Percentiles rank a stretch among this genome's conserved stretches.
These are phyloP conservation scores for Calyptomena viridis DNA, from an alignment of 2,113 vertebrate species.

Conservation along the genomic window DNA sequence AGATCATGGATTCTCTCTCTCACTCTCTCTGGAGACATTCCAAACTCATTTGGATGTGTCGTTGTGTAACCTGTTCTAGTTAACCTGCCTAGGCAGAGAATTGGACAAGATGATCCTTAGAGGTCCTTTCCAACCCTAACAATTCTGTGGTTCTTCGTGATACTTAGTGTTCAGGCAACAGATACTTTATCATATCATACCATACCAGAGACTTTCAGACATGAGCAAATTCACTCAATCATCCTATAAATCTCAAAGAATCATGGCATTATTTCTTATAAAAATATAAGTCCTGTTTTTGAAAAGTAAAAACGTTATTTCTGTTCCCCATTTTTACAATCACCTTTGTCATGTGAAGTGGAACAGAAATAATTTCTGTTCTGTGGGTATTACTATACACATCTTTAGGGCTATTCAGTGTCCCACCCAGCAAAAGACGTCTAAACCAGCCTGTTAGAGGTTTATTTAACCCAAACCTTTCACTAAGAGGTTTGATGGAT, in stretches of 20 bases:
- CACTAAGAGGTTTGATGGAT: no score
- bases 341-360: background rate
- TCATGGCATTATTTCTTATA: background rate
- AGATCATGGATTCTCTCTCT: background rate
- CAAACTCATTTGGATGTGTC: background rate
- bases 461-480: no score
- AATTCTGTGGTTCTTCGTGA: background rate
- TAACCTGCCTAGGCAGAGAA: background rate
- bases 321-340: background rate
- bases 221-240: background rate
- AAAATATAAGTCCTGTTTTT: background rate
- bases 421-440: no score
- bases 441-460: no score
- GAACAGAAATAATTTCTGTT: no score
- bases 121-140: background rate
- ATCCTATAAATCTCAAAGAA: background rate
- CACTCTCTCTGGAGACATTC: background rate
- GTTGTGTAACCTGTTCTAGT: background rate
- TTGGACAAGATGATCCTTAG: background rate
- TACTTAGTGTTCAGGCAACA: background rate
- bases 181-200: background rate
- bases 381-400: no score
- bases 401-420: no score
- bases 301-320: background rate
- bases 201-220: background rate